These are phyloP conservation scores for Pristionchus mayeri DNA, from an alignment of 2,888 invertebrate species.

Conservation along the genomic window DNA sequence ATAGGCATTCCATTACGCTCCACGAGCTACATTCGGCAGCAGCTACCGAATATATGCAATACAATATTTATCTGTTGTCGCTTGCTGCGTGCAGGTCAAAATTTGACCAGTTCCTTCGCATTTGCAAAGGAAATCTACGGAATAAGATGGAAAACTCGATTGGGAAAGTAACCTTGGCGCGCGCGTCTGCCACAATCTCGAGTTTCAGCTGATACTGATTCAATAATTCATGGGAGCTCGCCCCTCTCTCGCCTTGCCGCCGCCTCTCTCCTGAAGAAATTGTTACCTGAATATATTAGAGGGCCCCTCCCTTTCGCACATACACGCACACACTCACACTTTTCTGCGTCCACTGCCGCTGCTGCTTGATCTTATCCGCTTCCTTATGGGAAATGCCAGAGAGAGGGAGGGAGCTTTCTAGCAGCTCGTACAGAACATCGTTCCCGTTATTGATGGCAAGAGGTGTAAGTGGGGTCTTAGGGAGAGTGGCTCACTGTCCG, in stretches of 20 bases:
- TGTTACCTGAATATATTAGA: conserved; percentile 43
- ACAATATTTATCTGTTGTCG: too few species aligned
- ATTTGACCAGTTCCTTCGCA: too few species aligned
- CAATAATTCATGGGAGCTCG: conserved; percentile 22
- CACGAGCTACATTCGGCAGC: background rate
- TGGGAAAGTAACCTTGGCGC: background rate
- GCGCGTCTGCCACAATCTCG: background rate
- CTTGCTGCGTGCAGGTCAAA: too few species aligned
- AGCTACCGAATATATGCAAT: too few species aligned
- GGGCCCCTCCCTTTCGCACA: background rate
- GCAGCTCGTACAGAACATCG: too few species aligned
- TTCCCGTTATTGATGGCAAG: background rate
- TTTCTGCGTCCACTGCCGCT: too few species aligned
- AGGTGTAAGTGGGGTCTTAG: background rate
- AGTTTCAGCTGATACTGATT: conserved; percentile 30
- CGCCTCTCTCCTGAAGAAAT: background rate
- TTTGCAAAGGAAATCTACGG: too few species aligned
- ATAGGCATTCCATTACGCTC: background rate
- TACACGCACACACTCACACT: too few species aligned
- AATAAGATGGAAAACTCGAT: too few species aligned
- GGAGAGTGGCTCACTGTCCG: background rate
- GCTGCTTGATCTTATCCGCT: background rate
- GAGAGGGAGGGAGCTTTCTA: background rate
- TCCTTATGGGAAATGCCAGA: background rate
- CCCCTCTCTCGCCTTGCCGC: background rate